Percentiles rank a stretch among this genome's conserved stretches.
phyloP scores from a whole-genome alignment of 2,113 vertebrate species.

The Psilopogon haemacephalus region DNA sequence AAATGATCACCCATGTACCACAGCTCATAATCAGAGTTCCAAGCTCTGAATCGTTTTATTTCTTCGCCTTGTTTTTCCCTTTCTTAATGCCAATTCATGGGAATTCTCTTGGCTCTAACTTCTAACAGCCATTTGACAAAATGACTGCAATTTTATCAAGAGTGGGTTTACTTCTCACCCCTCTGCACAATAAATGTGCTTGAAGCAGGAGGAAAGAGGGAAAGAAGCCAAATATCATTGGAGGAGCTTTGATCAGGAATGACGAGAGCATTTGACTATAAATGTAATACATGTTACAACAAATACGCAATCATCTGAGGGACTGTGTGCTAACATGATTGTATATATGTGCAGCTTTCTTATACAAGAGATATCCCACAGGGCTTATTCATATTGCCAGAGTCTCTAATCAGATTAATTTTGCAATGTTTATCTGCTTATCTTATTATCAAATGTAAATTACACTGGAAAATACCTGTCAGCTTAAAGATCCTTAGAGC shows the following conservation, averaged over 20 bases:
- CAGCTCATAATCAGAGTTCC: background rate
- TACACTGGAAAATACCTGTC: background rate
- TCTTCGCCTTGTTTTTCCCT: background rate
- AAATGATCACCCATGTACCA: background rate
- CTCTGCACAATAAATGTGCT: background rate
- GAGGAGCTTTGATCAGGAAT: background rate
- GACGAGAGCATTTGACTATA: background rate
- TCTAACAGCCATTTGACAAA: background rate
- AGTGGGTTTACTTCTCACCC: background rate
- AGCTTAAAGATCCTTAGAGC: background rate
- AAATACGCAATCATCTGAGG: background rate
- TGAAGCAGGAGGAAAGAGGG: background rate
- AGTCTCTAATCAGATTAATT: background rate
- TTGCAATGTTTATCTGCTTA: background rate
- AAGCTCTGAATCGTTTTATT: background rate
- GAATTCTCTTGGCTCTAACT: background rate
- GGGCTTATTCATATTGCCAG: background rate
- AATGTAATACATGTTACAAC: background rate
- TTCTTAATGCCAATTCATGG: background rate
- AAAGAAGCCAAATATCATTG: background rate
- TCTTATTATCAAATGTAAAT: background rate
- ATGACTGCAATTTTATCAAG: background rate
- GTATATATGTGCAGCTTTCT: background rate
- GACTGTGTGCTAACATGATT: background rate
- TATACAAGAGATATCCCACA: background rate